Percentiles rank a stretch among this genome's conserved stretches.
phyloP scores from a whole-genome alignment of 30 jellyfish, hydroid and myxozoan species.

The Chrysaora quinquecirrha region DNA sequence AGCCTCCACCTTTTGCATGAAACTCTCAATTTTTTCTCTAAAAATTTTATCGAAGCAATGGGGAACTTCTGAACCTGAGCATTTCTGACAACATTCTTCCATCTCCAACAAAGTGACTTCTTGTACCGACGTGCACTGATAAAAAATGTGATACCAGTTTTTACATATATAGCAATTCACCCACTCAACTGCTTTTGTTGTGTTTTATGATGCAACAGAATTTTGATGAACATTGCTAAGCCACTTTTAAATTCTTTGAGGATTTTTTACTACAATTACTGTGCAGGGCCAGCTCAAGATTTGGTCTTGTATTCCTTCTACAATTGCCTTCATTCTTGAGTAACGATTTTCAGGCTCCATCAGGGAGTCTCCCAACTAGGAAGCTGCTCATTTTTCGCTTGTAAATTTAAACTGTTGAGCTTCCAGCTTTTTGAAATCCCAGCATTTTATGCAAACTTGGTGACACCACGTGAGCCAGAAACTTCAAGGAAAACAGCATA shows the following conservation, averaged over 20 bases:
- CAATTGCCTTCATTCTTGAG: neutral
- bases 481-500: conserved; percentile 8
- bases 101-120: conserved; percentile 3
- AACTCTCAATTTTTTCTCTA: no score
- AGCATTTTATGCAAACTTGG: conserved; percentile 11
- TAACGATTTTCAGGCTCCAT: neutral
- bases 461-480: neutral
- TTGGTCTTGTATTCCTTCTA: neutral
- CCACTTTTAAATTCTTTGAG: neutral
- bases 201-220: neutral
- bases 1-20: no score
- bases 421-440: neutral
- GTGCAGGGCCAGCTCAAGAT: neutral
- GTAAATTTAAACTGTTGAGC: neutral
- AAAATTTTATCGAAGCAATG: no score
- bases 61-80: neutral
- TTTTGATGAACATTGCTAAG: neutral
- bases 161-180: neutral
- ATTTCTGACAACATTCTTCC: neutral
- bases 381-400: conserved; percentile 5
- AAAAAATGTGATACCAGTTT: neutral
- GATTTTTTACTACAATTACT: neutral
- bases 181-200: neutral
- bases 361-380: neutral
- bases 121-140: conserved; percentile 1